Percentiles rank a stretch among this genome's conserved stretches.
These are phyloP conservation scores for Thecocarcelia acutangulata DNA, from an alignment of 2,888 invertebrate species.

Conservation along the genomic window DNA sequence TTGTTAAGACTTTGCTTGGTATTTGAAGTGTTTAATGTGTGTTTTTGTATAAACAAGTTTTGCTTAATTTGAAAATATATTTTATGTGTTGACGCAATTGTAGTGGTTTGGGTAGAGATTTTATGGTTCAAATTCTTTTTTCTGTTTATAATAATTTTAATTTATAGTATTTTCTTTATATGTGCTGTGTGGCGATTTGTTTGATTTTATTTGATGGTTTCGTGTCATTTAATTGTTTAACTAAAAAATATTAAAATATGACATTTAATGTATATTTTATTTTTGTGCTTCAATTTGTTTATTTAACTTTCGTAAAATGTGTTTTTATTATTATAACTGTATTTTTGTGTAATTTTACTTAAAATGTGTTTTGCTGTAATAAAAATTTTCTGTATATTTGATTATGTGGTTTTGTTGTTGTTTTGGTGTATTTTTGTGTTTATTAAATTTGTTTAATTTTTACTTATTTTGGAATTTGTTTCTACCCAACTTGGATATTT, in stretches of 20 bases:
- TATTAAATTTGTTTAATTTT: conserved; percentile 10
- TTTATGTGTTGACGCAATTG: too few relatives aligned
- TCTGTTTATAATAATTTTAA: not conserved
- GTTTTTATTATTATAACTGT: conserved; percentile 10
- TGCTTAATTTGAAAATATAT: too few relatives aligned
- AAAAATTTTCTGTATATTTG: too few relatives aligned
- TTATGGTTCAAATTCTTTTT: not conserved
- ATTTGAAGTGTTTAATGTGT: too few relatives aligned
- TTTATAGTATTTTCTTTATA: conserved; percentile 1
- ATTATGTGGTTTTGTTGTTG: conserved; percentile 18
- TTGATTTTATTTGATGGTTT: conserved; percentile 44
- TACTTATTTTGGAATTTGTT: conserved; percentile 43
- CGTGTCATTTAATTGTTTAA: conserved; percentile 51
- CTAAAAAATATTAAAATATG: conserved; percentile 28
- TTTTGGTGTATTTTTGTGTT: conserved; percentile 32
- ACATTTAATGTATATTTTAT: too few relatives aligned
- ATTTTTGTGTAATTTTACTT: conserved; percentile 25
- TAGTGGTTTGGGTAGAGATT: too few relatives aligned
- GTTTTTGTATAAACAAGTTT: too few relatives aligned
- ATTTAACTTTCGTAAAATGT: conserved; percentile 4
- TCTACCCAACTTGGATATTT: conserved; percentile 36
- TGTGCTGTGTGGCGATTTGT: conserved; percentile 28
- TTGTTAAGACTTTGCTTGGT: too few relatives aligned
- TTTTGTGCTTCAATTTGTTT: conserved; percentile 19
- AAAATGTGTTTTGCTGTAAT: conserved; percentile 8